These are phyloP conservation scores for Bufotes viridis DNA, from an alignment of 2,797 vertebrate genomes.

Conservation along the genomic window DNA sequence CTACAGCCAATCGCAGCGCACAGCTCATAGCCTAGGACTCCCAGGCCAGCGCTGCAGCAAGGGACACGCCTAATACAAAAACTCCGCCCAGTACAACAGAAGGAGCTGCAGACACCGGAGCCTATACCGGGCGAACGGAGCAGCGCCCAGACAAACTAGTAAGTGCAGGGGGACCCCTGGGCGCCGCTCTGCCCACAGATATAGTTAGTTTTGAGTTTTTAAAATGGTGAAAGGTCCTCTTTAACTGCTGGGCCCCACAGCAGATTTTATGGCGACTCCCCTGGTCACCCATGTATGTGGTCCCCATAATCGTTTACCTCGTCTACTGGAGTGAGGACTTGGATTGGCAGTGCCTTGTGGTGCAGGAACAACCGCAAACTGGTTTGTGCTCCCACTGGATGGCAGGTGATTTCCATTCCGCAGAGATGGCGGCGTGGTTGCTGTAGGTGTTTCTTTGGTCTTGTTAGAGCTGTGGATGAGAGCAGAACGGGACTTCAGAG, in stretches of 20 bases:
- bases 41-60: too few species aligned
- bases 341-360: slow-evolving; percentile 83
- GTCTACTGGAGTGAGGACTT: slow-evolving; percentile 88
- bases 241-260: background rate
- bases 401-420: slow-evolving; percentile 78
- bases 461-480: slow-evolving; percentile 77
- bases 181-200: too few species aligned
- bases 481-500: background rate
- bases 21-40: too few species aligned
- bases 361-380: slow-evolving; percentile 73
- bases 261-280: background rate
- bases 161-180: too few species aligned
- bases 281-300: background rate
- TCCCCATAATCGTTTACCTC: slow-evolving; percentile 75
- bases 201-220: too few species aligned
- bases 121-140: too few species aligned
- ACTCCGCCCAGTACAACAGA: too few species aligned
- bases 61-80: too few species aligned
- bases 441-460: slow-evolving; percentile 76
- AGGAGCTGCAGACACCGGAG: too few species aligned
- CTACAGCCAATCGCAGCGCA: too few species aligned
- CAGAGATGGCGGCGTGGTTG: slow-evolving; percentile 74
- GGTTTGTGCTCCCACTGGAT: slow-evolving; percentile 65
- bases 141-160: too few species aligned
- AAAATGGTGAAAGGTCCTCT: too few species aligned